Evolutionary conservation across 92 coral and sea anemone genomes (phyloP).

Genomic region (Zoanthus gigantus): DNA sequence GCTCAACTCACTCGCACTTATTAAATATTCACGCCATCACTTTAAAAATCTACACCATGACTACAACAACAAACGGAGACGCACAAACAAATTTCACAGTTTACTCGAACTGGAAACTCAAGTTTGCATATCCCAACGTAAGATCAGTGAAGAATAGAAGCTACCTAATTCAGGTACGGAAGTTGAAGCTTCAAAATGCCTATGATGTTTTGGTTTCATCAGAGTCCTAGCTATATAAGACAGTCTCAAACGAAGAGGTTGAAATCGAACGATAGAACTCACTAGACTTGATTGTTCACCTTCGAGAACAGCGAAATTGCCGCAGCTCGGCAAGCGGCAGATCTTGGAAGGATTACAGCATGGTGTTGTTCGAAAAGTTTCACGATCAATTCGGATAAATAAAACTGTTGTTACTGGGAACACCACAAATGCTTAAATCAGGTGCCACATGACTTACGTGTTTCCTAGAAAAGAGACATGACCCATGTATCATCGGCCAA

Average conservation of each 20-base stretch:
- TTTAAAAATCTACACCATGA: background rate
- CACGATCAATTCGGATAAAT: background rate
- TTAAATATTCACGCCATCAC: background rate
- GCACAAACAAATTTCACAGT: background rate
- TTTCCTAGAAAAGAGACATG: background rate
- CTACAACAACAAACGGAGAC: background rate
- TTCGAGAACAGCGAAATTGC: background rate
- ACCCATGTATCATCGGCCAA: conserved; percentile 4
- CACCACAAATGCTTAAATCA: too few relatives aligned
- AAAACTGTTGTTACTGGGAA: background rate
- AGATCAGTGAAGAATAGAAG: conserved; percentile 6
- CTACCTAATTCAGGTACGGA: background rate
- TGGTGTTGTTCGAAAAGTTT: background rate
- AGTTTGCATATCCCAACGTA: conserved; percentile 11
- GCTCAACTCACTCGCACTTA: background rate
- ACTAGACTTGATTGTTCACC: background rate
- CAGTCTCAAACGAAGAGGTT: too few relatives aligned
- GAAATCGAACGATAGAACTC: too few relatives aligned
- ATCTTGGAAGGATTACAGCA: background rate
- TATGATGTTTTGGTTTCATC: too few relatives aligned
- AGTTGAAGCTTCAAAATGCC: background rate
- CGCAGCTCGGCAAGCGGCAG: background rate
- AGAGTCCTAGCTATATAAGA: too few relatives aligned
- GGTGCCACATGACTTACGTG: background rate
- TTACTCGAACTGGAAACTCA: background rate